These are phyloP conservation scores for Halichondria panicea DNA, from an alignment of 37 sponge, comb jelly and placozoan species.

Conservation along the genomic window DNA sequence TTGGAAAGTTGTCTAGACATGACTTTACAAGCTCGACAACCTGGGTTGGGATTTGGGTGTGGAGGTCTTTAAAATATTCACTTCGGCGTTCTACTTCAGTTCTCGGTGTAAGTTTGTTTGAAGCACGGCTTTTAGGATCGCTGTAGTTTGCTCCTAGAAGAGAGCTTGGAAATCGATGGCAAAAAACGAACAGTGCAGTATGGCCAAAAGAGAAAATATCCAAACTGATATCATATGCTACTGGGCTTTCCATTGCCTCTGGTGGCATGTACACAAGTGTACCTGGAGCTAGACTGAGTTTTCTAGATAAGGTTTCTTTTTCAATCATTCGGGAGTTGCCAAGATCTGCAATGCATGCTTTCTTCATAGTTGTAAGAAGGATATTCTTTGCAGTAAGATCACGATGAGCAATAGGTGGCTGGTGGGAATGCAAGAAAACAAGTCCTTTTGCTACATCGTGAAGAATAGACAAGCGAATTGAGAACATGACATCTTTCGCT, in stretches of 20 bases:
- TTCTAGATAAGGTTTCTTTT: neutral
- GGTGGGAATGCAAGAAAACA: neutral
- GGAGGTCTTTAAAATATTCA: neutral
- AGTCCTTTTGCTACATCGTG: neutral
- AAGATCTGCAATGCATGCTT: neutral
- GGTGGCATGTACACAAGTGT: neutral
- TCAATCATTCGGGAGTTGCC: neutral
- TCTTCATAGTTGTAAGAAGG: neutral
- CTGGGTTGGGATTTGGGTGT: neutral
- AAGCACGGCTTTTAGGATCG: neutral
- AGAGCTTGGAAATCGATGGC: neutral
- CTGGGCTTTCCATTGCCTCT: neutral
- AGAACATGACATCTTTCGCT: too few relatives aligned
- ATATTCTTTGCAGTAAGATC: too few relatives aligned
- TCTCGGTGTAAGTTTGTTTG: neutral
- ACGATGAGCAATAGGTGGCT: too few relatives aligned
- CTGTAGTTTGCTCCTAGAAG: neutral
- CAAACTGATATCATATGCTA: neutral
- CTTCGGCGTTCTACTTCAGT: neutral
- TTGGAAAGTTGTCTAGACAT: neutral
- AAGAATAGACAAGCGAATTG: neutral
- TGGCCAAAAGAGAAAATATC: neutral
- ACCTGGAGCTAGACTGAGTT: neutral
- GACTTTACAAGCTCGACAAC: neutral
- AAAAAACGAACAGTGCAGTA: neutral